These are phyloP conservation scores for Chaetodon auriga DNA, from an alignment of 2,113 vertebrate species.

Conservation along the genomic window DNA sequence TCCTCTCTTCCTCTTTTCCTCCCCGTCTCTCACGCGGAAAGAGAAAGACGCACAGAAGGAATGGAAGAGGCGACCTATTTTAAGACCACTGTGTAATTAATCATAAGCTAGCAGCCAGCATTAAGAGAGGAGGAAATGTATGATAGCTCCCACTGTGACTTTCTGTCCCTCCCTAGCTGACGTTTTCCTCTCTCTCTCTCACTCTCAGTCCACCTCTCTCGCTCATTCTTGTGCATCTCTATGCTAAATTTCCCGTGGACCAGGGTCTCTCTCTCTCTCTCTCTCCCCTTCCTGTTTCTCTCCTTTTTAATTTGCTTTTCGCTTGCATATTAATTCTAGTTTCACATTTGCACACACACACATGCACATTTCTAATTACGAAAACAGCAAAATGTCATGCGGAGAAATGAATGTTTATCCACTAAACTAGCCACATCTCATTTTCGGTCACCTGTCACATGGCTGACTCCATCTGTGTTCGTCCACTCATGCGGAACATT, in stretches of 20 bases:
- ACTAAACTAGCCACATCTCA: not conserved
- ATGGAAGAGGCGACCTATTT: slow-evolving; percentile 75
- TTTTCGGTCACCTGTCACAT: not conserved
- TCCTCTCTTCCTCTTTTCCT: slow-evolving; percentile 2
- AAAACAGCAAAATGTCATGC: slow-evolving; percentile 16
- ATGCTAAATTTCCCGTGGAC: slow-evolving; percentile 32
- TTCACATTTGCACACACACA: not conserved
- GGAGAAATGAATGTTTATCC: slow-evolving; percentile 16
- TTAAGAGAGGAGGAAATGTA: slow-evolving; percentile 68
- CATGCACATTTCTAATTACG: slow-evolving; percentile 7
- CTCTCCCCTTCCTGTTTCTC: slow-evolving; percentile 25
- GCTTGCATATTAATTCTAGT: slow-evolving; percentile 17
- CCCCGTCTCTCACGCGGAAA: slow-evolving; percentile 38
- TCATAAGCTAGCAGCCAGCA: slow-evolving; percentile 74
- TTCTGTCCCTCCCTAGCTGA: slow-evolving; percentile 58
- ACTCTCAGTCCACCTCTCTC: not conserved
- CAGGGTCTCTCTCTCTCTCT: not conserved
- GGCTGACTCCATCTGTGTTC: not conserved
- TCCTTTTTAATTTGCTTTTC: slow-evolving; percentile 31
- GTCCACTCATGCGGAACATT: slow-evolving; percentile 21
- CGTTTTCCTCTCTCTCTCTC: slow-evolving; percentile 26
- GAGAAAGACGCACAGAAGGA: slow-evolving; percentile 41
- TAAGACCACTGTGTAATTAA: slow-evolving; percentile 78
- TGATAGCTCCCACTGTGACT: slow-evolving; percentile 69
- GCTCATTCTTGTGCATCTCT: slow-evolving; percentile 23